These are phyloP conservation scores for Cyclura pinguis DNA, from an alignment of 2,797 vertebrate genomes.

Conservation along the genomic window DNA sequence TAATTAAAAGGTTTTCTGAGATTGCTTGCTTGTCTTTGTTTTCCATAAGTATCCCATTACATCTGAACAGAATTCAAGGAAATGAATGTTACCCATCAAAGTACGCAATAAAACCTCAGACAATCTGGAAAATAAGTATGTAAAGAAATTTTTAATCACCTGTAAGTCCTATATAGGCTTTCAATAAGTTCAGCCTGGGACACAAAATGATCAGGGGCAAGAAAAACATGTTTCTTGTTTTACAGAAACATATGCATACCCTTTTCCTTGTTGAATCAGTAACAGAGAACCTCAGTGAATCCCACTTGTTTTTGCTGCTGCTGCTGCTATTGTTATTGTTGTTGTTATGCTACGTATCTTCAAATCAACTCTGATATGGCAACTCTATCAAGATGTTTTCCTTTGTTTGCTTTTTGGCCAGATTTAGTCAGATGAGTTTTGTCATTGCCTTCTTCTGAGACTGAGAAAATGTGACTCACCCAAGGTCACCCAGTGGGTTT, in stretches of 20 bases:
- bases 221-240: constrained; percentile 39
- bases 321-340: too few species aligned
- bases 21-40: constrained; percentile 43
- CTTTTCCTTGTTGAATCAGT: constrained; percentile 22
- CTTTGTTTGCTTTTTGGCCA: too few species aligned
- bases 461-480: too few species aligned
- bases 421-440: too few species aligned
- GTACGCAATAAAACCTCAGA: constrained; percentile 20
- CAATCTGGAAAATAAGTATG: constrained; percentile 1
- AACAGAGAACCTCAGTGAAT: not conserved
- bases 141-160: constrained; percentile 19
- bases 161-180: constrained; percentile 13
- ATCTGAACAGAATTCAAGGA: constrained; percentile 36
- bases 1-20: not conserved
- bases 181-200: constrained; percentile 34
- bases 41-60: constrained; percentile 28
- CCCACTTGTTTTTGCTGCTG: too few species aligned
- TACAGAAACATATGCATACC: constrained; percentile 16
- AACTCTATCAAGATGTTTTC: too few species aligned
- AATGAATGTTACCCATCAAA: not conserved
- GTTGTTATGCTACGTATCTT: too few species aligned
- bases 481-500: too few species aligned
- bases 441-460: too few species aligned
- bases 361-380: too few species aligned
- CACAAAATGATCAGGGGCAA: constrained; percentile 10